Evolutionary conservation across 2,113 vertebrate species (phyloP), one percentile per base, ranked within the genome.

Genomic region (Prunella fulvescens): DNA sequence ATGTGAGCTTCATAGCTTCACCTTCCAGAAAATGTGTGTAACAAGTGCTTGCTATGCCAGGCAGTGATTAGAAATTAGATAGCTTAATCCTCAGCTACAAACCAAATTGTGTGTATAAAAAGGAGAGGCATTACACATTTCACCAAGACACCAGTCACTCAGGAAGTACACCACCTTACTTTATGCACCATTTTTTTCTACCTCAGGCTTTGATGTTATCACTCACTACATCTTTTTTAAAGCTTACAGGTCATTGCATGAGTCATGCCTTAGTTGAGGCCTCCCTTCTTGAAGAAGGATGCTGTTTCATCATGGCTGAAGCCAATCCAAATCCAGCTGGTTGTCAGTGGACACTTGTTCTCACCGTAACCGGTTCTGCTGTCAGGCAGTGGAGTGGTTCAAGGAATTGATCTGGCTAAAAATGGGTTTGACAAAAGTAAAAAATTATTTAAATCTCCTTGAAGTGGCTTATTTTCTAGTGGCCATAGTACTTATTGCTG

Each of bases 121-220:
- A 53, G 31, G 13, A 67, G 71, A 82, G 25, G 16, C 22, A 48
- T 48, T 61, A n/a, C 29, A 14, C 0, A 0, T 3, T 51, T 29
- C 39, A 54, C 19, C 13, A 40, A 29, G 31, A 25, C 0, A 0
- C 23, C 16, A 22, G 67, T 76, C 58, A 19, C 40, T 64, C 48
- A 62, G 66, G n/a, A 76, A 66, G 19, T 25, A n/a, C 39, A 76
- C 8, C 25, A 19, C 39, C 51, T 71, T 70, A 54, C 24, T 80
- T 86, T 17, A 37, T 4, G 7, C 11, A 76, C 14, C 19, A 14
- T 31, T 58, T 65, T 81, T 67, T 81, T 13, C 35, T 84, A 19
- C 48, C 57, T 73, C 44, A 18, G 35, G 23, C 39, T 85, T 79
- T 74, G 29, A 39, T 89, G 45, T 76, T 86, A 39, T 50, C 51